Evolutionary conservation across 2,888 invertebrate genomes (phyloP), one percentile per base, ranked within the genome.

Genomic region (Polydrusus pterygomalis): DNA sequence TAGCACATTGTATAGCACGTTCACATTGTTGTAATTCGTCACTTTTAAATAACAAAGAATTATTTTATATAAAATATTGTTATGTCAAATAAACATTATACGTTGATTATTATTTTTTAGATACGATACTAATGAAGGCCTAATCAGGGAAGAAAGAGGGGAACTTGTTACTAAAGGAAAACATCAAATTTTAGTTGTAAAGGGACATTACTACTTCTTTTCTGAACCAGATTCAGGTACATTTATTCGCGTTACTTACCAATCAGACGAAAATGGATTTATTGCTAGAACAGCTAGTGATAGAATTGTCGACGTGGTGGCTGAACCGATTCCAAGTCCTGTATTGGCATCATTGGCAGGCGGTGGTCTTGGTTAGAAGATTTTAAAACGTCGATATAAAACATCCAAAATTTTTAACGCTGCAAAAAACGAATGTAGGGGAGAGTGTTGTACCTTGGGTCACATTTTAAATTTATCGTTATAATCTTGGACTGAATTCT

Each of bases 211-310:
- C 11, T 10, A 8, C 6, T 51, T 11, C 6, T 51, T 11, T 18
- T 2, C 1, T 2, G 90, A 47, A 87, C 9, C 89, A 0, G 86
- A 87, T 70, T n/a, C n/a, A n/a, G 91, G 91, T 18, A 87, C 87
- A 69, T 87, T 88, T 47, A 89, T 90, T 81, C 88, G 87, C 8
- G 87, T 90, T 9, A 85, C 86, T 34, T 91, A 91, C 82, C 87
- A 88, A 45, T 91, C 91, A 3, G 90, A 91, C 77, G 89, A 90
- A 80, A 89, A 90, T 75, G 91, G 91, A 0, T 91, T 11, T 9
- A 51, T 3, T 1, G 51, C 51, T 2, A 51, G 25, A 13, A 2
- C n/a, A n/a, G 6, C 43, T 43, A 5, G 25, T 25, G 5, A 3
- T 25, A 25, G 25, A 25, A n/a, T n/a, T n/a, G n/a, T n/a, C 5